Conservation (phyloP, 2,888 invertebrate species). For the Charanyca ferruginea region DNA sequence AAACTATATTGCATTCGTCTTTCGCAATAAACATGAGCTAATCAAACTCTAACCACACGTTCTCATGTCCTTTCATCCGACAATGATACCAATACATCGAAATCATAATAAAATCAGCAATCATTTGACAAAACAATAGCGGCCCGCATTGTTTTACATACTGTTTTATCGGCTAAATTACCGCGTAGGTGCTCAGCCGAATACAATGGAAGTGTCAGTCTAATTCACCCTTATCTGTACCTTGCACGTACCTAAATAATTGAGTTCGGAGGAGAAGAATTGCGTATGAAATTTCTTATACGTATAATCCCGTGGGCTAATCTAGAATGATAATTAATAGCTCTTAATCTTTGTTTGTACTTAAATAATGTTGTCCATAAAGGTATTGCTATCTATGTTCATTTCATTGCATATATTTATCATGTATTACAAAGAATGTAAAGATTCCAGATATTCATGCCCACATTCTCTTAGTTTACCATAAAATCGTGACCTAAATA, state of each 20-base stretch:
- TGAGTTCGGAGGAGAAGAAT: conserved; percentile 42
- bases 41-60: conserved; percentile 21
- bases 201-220: conserved; percentile 75
- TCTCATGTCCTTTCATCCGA: conserved; percentile 37
- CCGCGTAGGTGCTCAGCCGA: conserved; percentile 67
- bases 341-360: conserved; percentile 1
- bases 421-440: conserved; percentile 27
- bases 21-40: conserved; percentile 23
- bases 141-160: conserved; percentile 72
- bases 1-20: neutral
- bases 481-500: conserved; percentile 28
- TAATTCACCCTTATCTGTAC: conserved; percentile 68
- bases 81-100: conserved; percentile 52
- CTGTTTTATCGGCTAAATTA: conserved; percentile 70
- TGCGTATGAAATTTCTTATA: conserved; percentile 20
- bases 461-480: conserved; percentile 26
- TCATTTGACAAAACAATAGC: conserved; percentile 70
- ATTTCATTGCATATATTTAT: neutral
- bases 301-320: conserved; percentile 2
- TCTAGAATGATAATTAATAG: conserved; percentile 25
- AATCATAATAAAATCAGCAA: conserved; percentile 73
- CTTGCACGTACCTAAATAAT: conserved; percentile 46
- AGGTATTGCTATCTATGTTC: neutral
- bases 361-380: neutral
- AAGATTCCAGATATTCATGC: conserved; percentile 16